Percentiles rank a stretch among this genome's conserved stretches.
phyloP scores from a whole-genome alignment of 2,113 vertebrate species.

The Patagioenas fasciata region DNA sequence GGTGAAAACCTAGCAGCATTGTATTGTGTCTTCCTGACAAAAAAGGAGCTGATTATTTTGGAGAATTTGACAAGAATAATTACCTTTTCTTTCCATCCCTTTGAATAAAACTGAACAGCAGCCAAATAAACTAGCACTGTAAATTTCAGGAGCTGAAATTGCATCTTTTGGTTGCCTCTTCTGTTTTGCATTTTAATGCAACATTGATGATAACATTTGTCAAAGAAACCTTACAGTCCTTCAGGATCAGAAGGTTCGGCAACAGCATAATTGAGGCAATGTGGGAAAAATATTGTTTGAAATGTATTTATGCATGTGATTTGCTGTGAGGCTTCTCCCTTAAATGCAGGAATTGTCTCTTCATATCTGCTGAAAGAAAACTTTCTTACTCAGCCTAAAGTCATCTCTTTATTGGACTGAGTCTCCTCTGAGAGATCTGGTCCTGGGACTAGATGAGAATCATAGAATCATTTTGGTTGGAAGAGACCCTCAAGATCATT shows the following conservation, averaged over 20 bases:
- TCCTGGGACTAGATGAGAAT: not conserved
- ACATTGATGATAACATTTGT: slow-evolving; percentile 63
- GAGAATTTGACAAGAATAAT: slow-evolving; percentile 57
- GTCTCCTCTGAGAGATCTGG: not conserved
- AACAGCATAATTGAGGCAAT: slow-evolving; percentile 52
- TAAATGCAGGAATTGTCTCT: slow-evolving; percentile 60
- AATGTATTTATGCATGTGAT: slow-evolving; percentile 66
- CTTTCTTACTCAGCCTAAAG: slow-evolving; percentile 6
- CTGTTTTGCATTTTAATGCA: slow-evolving; percentile 68
- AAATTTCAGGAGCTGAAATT: slow-evolving; percentile 53
- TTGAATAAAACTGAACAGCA: slow-evolving; percentile 27
- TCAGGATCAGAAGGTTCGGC: slow-evolving; percentile 46
- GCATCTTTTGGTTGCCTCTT: slow-evolving; percentile 50
- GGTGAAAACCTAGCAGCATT: not conserved
- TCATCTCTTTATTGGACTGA: not conserved
- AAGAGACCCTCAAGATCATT: too few species aligned
- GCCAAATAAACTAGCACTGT: slow-evolving; percentile 36
- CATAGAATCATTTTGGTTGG: too few species aligned
- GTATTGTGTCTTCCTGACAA: not conserved
- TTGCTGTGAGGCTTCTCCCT: slow-evolving; percentile 63
- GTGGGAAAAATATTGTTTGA: slow-evolving; percentile 61
- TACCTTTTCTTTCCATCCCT: slow-evolving; percentile 3
- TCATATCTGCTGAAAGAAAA: slow-evolving; percentile 58
- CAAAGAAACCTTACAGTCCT: slow-evolving; percentile 57
- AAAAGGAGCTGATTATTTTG: slow-evolving; percentile 36